A percentile compares a stretch with the other conserved stretches of the same genome.
Evolutionary conservation across 2,888 invertebrate species (phyloP).

Genomic region (Alentia gelatinosa): DNA sequence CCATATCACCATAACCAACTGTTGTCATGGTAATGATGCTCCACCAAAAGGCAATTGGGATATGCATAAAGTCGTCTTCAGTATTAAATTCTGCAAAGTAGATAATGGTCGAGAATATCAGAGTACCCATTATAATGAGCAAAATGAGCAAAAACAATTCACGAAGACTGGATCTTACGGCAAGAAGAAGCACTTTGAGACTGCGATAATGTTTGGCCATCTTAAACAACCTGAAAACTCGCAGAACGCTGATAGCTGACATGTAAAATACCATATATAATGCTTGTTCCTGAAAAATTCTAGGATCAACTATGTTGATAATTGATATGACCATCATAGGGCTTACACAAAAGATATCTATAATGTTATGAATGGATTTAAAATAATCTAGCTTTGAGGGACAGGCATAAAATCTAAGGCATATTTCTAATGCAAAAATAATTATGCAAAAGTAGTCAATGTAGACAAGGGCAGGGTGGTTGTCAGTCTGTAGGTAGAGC

Average conservation of each 20-base stretch:
- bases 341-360: constrained; percentile 59
- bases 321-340: constrained; percentile 48
- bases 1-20: constrained; percentile 61
- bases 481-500: constrained; percentile 34
- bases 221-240: constrained; percentile 58
- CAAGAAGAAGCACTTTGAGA: constrained; percentile 56
- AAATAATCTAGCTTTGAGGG: constrained; percentile 56
- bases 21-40: constrained; percentile 61
- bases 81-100: constrained; percentile 59
- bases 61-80: constrained; percentile 45
- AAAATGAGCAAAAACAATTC: constrained; percentile 59
- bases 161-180: constrained; percentile 51
- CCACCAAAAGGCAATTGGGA: constrained; percentile 62
- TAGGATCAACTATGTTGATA: neutral
- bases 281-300: neutral
- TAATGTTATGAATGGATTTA: constrained; percentile 56
- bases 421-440: constrained; percentile 53
- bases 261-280: neutral
- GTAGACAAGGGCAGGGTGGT: constrained; percentile 50
- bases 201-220: constrained; percentile 57
- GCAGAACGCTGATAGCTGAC: constrained; percentile 57
- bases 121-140: constrained; percentile 59
- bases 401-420: constrained; percentile 54
- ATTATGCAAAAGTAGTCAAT: constrained; percentile 46
- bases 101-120: constrained; percentile 60